Percentiles rank a stretch among this genome's conserved stretches.
phyloP scores from a whole-genome alignment of 1,140 invertebrate genomes.

The Drosophila kohkoa region DNA sequence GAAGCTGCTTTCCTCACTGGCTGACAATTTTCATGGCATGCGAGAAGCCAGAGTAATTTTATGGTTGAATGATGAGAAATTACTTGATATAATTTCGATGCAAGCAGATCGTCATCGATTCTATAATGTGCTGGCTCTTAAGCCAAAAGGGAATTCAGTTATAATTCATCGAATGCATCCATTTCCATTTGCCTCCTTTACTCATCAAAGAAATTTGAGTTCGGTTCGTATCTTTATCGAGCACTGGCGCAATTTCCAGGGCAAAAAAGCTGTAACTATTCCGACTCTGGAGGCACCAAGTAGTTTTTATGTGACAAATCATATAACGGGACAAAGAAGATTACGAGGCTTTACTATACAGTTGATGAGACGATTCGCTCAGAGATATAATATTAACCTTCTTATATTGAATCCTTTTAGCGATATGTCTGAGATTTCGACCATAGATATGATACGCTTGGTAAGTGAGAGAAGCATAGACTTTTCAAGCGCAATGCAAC shows the following conservation, averaged over 20 bases:
- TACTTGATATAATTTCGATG: neutral
- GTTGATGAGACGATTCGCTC: slow-evolving; percentile 11
- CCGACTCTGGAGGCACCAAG: slow-evolving; percentile 31
- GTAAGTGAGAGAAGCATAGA: neutral
- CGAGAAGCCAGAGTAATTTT: slow-evolving; percentile 47
- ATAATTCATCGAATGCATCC: slow-evolving; percentile 23
- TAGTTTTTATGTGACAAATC: slow-evolving; percentile 23
- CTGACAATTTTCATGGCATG: slow-evolving; percentile 39
- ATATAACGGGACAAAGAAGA: slow-evolving; percentile 3
- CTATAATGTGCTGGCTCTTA: slow-evolving; percentile 29
- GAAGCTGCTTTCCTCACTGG: slow-evolving; percentile 25
- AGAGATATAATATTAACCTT: slow-evolving; percentile 36
- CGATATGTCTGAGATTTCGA: neutral
- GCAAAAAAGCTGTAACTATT: slow-evolving; percentile 27
- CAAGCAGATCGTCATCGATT: slow-evolving; percentile 33
- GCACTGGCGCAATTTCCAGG: slow-evolving; percentile 43
- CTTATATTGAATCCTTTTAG: fast-evolving
- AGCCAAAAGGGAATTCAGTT: neutral
- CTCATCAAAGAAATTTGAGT: fast-evolving
- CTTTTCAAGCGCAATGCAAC: neutral
- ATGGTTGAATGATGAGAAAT: slow-evolving; percentile 2
- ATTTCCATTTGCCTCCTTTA: slow-evolving; percentile 40
- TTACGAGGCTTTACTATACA: slow-evolving; percentile 1
- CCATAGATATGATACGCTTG: neutral
- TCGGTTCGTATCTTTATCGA: slow-evolving; percentile 17